A percentile compares a stretch with the other conserved stretches of the same genome.
Conservation (phyloP, 2,797 vertebrate genomes). For the Cirrhinus molitorella region DNA sequence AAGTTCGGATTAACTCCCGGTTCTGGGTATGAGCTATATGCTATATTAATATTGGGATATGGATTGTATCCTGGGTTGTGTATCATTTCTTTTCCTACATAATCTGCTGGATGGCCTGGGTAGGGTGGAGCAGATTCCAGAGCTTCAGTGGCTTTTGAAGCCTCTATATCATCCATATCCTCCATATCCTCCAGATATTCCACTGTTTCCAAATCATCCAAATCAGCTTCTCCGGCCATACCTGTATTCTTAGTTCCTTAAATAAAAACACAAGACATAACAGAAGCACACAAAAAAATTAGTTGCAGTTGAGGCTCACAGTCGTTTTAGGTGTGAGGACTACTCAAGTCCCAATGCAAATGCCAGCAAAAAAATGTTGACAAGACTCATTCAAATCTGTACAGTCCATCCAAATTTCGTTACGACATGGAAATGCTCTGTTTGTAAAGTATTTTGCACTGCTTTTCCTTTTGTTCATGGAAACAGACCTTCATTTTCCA, state of each 20-base stretch:
- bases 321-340: not conserved
- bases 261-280: not conserved
- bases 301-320: not conserved
- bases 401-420: constrained; percentile 35
- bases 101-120: constrained; percentile 65
- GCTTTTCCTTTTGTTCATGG: constrained; percentile 40
- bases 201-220: constrained; percentile 31
- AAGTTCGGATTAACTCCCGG: constrained; percentile 47
- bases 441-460: constrained; percentile 17
- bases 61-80: constrained; percentile 53
- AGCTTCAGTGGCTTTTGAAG: constrained; percentile 66
- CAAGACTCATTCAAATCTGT: constrained; percentile 35
- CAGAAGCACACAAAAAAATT: not conserved
- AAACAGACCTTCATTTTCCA: constrained; percentile 23
- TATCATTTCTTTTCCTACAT: constrained; percentile 30
- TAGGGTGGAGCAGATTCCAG: constrained; percentile 70
- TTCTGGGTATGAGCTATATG: constrained; percentile 46
- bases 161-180: constrained; percentile 51
- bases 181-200: constrained; percentile 34
- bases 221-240: not conserved
- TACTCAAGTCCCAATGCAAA: constrained; percentile 10
- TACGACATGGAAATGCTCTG: constrained; percentile 22
- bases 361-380: not conserved
- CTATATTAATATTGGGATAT: constrained; percentile 33
- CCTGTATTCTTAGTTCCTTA: not conserved